Percentiles rank a stretch among this genome's conserved stretches.
These are phyloP conservation scores for Nymphalis c-album DNA, from an alignment of 2,888 invertebrate genomes.

Conservation along the genomic window DNA sequence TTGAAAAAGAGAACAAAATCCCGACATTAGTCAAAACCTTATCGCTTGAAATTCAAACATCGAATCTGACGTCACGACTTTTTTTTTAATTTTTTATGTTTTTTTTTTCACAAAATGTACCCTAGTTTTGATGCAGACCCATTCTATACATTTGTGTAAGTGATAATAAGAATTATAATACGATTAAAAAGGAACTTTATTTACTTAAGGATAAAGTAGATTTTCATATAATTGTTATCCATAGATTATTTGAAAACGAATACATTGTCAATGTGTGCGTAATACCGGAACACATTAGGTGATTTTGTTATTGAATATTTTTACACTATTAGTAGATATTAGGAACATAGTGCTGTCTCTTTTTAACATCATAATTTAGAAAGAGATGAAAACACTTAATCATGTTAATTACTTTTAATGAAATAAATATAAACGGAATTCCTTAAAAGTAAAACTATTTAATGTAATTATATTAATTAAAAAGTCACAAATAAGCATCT, in stretches of 20 bases:
- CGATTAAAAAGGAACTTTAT: conserved; percentile 39
- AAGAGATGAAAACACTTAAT: too few relatives aligned
- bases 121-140: conserved; percentile 43
- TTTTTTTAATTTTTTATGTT: conserved; percentile 32
- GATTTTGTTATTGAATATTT: conserved; percentile 36
- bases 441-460: too few relatives aligned
- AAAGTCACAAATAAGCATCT: too few relatives aligned
- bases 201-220: conserved; percentile 19
- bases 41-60: conserved; percentile 26
- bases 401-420: too few relatives aligned
- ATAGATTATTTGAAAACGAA: conserved; percentile 55
- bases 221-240: conserved; percentile 32
- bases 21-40: background rate
- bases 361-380: too few relatives aligned
- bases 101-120: conserved; percentile 36
- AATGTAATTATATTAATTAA: too few relatives aligned
- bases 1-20: background rate
- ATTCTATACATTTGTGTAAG: conserved; percentile 2
- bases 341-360: background rate
- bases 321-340: background rate
- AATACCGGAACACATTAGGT: conserved; percentile 47
- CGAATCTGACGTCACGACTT: conserved; percentile 33
- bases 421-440: too few relatives aligned
- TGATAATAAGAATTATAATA: conserved; percentile 45
- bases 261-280: conserved; percentile 53